Conservation (phyloP, 2,113 vertebrate species). For the Picathartes gymnocephalus region DNA sequence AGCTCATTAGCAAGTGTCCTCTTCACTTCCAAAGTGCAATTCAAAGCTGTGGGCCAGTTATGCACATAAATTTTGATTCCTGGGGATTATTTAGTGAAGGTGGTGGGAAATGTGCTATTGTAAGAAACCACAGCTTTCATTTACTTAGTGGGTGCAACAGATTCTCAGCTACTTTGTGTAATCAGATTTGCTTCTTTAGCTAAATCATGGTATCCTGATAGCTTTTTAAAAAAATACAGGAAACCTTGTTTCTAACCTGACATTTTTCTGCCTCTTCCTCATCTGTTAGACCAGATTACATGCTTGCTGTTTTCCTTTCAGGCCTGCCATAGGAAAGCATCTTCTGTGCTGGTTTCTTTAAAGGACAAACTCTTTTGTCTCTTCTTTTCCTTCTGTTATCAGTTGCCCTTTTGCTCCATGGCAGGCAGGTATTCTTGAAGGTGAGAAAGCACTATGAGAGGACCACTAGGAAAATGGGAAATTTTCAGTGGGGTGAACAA, state of each 20-base stretch:
- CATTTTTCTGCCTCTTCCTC: background rate
- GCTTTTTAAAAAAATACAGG: background rate
- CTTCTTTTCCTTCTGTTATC: background rate
- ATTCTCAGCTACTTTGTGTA: slow-evolving; percentile 10
- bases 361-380: background rate
- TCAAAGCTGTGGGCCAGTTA: background rate
- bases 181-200: slow-evolving; percentile 28
- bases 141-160: background rate
- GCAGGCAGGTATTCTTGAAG: background rate
- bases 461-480: background rate
- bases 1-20: background rate
- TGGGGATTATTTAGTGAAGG: slow-evolving; percentile 2
- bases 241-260: background rate
- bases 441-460: background rate
- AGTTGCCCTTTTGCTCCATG: background rate
- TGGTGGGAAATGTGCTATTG: background rate
- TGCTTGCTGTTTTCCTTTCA: background rate
- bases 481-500: background rate
- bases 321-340: background rate
- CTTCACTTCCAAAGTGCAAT: background rate
- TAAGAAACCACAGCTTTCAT: slow-evolving; percentile 8
- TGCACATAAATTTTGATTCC: background rate
- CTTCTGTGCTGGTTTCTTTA: background rate
- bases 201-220: background rate
- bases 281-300: background rate